Base-by-base conservation (phyloP, 2,797 vertebrate genomes). In the Clarias pachynema region DNA sequence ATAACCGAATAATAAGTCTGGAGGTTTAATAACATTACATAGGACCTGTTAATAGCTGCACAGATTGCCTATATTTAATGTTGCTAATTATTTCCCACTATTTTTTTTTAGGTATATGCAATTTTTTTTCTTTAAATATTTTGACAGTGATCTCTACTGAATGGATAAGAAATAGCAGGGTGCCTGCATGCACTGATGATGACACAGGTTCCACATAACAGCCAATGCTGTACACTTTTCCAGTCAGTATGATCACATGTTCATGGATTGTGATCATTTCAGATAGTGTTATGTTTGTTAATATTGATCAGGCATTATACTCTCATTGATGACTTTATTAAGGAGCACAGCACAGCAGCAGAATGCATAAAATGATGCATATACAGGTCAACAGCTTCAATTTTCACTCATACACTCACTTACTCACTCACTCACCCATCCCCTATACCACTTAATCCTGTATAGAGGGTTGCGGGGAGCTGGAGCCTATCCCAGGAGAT, bases 191-290 rank as follows among this genome's bases (percentile, higher is more conserved):
- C 26, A 75, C 89, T 90, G 90, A 92, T 93, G 93, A 87, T 93
- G 93, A 86, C 90, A 93, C 90, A 92, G 89, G 90, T 88, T 92
- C 91, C 91, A 94, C 90, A 94, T 20, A 9, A 75, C n/a, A 75
- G 1, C 1, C 4, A 56, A 3, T 92, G 89, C 87, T 73, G 79
- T 91, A 91, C 90, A 89, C 88, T 86, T 90, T 86, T 82, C 89
- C 89, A 89, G 90, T 93, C 10, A 31, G 57, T 62, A 18, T 62
- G n/a, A 60, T 78, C 62, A 37, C 31, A 78, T n/a, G 57, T 78
- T 62, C 22, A 40, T 57, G 12, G 29, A 37, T 24, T 5, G 20
- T 57, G 26, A 56, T 31, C 12, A 2, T 31, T 53, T 74, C 29
- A 53, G 49, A 53, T 14, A 53, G 12, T 53, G 49, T 53, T 53